Evolutionary conservation across 2,888 invertebrate genomes (phyloP), one percentile per base, ranked within the genome.

Genomic region (Merodon equestris): DNA sequence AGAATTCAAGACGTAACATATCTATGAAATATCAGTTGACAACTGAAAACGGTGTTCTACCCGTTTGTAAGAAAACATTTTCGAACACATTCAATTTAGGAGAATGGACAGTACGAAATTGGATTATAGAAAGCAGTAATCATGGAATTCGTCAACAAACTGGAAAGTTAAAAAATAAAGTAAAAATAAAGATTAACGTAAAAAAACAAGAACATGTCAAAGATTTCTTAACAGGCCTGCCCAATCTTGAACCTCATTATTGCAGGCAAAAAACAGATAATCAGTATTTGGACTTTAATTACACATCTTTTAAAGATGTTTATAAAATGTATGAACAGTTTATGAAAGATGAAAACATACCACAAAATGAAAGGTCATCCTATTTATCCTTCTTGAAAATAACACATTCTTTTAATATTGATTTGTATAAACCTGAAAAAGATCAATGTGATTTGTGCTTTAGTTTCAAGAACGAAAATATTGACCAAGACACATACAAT

Each of bases 71-170:
- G n/a, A n/a, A n/a, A n/a, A n/a, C n/a, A n/a, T n/a, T n/a, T n/a
- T n/a, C n/a, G n/a, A n/a, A n/a, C n/a, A n/a, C n/a, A n/a, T n/a
- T n/a, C n/a, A n/a, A n/a, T n/a, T n/a, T n/a, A n/a, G n/a, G n/a
- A n/a, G n/a, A n/a, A n/a, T n/a, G n/a, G n/a, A n/a, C 50, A 27
- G 68, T 68, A n/a, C 44, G 50, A 50, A 66, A 50, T 48, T 66
- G 53, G 66, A 45, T 53, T 54, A 45, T 14, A 51, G 45, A 44
- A 18, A 44, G n/a, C n/a, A n/a, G n/a, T n/a, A n/a, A n/a, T n/a
- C n/a, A n/a, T n/a, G n/a, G 66, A 61, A 47, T 61, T 15, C 50
- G 38, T 50, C 19, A 19, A 34, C 34, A 27, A 47, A 19, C 48
- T 48, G 48, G 27, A 48, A 27, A 48, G 19, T 48, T 48, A 19